Conservation (phyloP, 2,888 invertebrate species). For the Julus scandinavius region DNA sequence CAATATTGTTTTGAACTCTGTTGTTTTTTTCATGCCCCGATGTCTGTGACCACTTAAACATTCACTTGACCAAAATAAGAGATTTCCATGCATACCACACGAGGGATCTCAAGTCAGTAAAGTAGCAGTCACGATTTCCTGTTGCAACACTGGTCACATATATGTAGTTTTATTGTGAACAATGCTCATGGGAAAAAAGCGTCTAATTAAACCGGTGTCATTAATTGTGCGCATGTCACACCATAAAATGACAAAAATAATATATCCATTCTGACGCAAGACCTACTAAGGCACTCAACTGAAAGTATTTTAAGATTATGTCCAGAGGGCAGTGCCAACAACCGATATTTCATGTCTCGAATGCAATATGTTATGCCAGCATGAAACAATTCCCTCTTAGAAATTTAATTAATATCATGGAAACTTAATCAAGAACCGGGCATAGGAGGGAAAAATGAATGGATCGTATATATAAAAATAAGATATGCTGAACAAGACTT, state of each 20-base stretch:
- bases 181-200: conserved; percentile 20
- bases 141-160: conserved; percentile 18
- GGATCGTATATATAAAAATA: conserved; percentile 31
- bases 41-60: not conserved
- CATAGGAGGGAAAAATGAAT: conserved; percentile 16
- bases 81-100: not conserved
- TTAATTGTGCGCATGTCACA: conserved; percentile 26
- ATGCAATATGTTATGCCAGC: conserved; percentile 35
- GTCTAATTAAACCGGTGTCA: conserved; percentile 30
- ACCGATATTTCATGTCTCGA: conserved; percentile 39
- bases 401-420: conserved; percentile 42
- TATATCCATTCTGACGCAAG: conserved; percentile 30
- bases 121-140: conserved; percentile 21
- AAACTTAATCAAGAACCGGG: conserved; percentile 22
- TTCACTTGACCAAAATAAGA: not conserved
- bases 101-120: not conserved
- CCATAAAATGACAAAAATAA: conserved; percentile 42
- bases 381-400: conserved; percentile 28
- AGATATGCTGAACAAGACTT: conserved; percentile 1
- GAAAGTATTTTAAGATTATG: conserved; percentile 42
- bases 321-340: conserved; percentile 42
- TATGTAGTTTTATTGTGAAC: not conserved
- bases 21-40: not conserved
- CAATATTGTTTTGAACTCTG: conserved; percentile 13
- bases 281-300: conserved; percentile 20